Percentiles rank a stretch among this genome's conserved stretches.
Conservation (phyloP, 92 coral and sea anemone genomes). For the Virgularia gustaviana region DNA sequence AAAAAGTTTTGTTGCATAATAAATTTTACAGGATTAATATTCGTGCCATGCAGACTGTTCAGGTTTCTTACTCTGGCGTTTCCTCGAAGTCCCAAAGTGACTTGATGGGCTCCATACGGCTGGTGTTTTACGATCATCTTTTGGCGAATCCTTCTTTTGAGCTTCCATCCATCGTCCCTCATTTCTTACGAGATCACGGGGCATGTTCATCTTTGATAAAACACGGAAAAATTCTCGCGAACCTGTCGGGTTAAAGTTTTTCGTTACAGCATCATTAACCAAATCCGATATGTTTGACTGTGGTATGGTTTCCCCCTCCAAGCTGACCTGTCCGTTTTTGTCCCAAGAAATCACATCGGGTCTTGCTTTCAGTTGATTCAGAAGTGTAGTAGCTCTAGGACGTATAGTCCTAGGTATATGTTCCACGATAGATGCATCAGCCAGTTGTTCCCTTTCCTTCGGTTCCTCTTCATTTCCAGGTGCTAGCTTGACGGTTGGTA, state of each 20-base stretch:
- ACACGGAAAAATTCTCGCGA: background rate
- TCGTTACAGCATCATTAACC: constrained; percentile 27
- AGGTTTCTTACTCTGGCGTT: no score
- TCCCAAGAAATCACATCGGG: constrained; percentile 18
- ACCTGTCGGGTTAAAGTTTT: constrained; percentile 13
- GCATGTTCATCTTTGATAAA: constrained; percentile 1
- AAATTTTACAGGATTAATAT: no score
- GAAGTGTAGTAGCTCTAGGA: background rate
- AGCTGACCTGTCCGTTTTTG: background rate
- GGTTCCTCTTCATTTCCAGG: background rate
- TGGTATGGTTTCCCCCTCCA: background rate
- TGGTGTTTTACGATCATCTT: no score
- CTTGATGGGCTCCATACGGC: no score
- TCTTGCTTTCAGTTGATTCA: background rate
- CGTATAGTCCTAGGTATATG: constrained; percentile 36
- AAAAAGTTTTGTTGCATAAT: no score
- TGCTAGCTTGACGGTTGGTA: constrained; percentile 33
- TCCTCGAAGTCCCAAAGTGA: no score
- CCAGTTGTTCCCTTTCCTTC: no score
- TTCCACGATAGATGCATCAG: constrained; percentile 10
- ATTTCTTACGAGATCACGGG: background rate
- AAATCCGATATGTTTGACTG: constrained; percentile 19
- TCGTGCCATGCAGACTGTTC: no score
- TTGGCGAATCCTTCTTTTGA: background rate
- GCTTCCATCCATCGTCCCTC: background rate